Conservation (phyloP, 2,113 vertebrate genomes). For the rabbit (Oryctolagus cuniculus) region DNA sequence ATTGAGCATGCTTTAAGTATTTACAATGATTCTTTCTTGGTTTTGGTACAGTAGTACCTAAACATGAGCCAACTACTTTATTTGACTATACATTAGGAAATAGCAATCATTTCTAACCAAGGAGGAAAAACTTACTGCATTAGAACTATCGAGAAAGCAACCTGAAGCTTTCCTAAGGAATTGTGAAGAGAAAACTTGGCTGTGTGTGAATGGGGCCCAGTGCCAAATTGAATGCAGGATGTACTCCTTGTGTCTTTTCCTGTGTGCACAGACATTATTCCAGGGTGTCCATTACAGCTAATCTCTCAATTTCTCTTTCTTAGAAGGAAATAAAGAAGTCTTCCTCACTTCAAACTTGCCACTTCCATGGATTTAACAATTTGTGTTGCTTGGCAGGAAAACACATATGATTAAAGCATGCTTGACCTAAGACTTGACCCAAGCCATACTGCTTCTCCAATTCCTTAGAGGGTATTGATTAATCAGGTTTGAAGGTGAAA, state of each 20-base stretch:
- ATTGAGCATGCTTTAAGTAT: neutral
- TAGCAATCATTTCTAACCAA: neutral
- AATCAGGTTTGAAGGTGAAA: neutral
- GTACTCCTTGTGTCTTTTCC: neutral
- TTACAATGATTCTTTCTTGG: neutral
- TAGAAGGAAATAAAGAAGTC: neutral
- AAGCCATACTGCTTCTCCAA: neutral
- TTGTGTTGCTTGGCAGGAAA: neutral
- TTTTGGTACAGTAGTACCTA: neutral
- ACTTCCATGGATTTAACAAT: neutral
- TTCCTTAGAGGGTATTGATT: neutral
- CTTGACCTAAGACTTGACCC: neutral
- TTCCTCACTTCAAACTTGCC: neutral
- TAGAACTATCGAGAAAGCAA: neutral
- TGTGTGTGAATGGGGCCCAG: neutral
- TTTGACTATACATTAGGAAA: constrained; percentile 2
- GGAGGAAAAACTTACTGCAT: neutral
- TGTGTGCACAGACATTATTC: neutral
- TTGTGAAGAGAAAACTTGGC: neutral
- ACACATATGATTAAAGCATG: neutral
- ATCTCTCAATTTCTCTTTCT: neutral
- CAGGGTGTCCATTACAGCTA: neutral
- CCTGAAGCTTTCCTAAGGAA: neutral
- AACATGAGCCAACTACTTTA: neutral
- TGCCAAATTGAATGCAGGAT: neutral